Conservation (phyloP, 2,797 vertebrate genomes). For the Myotis myotis region DNA sequence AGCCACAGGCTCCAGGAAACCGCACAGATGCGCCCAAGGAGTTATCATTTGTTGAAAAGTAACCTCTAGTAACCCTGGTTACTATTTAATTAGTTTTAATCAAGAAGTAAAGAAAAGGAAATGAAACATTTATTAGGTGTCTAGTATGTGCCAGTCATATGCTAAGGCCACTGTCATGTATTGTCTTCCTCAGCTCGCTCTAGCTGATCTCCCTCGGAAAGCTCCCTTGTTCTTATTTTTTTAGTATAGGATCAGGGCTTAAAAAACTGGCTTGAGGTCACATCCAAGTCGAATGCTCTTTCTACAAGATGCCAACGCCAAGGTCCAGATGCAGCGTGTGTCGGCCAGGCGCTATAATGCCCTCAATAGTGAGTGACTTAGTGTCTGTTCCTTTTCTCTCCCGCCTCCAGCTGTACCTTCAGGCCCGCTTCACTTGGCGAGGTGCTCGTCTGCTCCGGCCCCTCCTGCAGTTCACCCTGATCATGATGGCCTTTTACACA, state of each 20-base stretch:
- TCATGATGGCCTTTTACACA: conserved; percentile 99
- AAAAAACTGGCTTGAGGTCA: background rate
- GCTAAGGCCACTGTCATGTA: background rate
- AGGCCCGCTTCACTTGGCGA: conserved; percentile 98
- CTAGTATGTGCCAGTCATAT: background rate
- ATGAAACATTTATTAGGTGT: background rate
- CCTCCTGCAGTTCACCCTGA: conserved; percentile 96
- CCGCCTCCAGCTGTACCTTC: conserved; percentile 93
- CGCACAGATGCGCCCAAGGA: background rate
- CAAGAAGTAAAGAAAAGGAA: background rate
- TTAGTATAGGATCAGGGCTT: background rate
- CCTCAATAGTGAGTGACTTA: background rate
- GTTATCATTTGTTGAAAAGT: background rate
- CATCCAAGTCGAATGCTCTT: background rate
- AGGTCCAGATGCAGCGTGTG: too few species aligned
- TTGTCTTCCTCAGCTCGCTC: background rate
- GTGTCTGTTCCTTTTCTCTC: conserved; percentile 35
- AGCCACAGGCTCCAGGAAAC: background rate
- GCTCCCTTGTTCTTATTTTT: background rate
- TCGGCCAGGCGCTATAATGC: accelerated
- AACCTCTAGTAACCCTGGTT: background rate
- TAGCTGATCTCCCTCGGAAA: background rate
- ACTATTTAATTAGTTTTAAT: background rate
- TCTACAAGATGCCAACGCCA: background rate
- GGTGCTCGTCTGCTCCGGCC: conserved; percentile 97